Evolutionary conservation across 2,888 invertebrate species (phyloP), one percentile per base, ranked within the genome.

Genomic region (Tinea trinotella): DNA sequence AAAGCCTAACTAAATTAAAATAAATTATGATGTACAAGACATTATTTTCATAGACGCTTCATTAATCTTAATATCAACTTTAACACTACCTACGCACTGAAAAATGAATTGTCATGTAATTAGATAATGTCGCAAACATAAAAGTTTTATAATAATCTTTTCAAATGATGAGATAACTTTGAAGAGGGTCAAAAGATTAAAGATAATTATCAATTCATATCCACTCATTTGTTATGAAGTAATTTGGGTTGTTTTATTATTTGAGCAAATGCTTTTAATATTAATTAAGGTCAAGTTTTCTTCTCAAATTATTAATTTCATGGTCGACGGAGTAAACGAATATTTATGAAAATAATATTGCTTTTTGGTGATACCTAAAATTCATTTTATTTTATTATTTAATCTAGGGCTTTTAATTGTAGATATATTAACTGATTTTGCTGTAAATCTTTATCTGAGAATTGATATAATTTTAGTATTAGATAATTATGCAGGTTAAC

Each of bases 131-230:
- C 50, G 50, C n/a, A n/a, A 6, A 12, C 24, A 50, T n/a, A 50
- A 50, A 50, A 46, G 46, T 46, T 46, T 17, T 18, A 17, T 46
- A 17, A 46, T 46, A 12, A 19, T 46, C 50, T 50, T 50, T 50
- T 50, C 24, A 50, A 50, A 50, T 50, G 24, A 22, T 48, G 18
- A 18, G 48, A 13, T 48, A 19, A 19, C 19, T 48, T 22, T 50
- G 50, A 50, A 22, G 50, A 50, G 50, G 24, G 50, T 50, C 24
- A 19, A 50, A 5, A 50, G 17, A 50, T 50, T 50, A 50, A 50
- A 46, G 46, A 17, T 18, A 46, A 46, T 18, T 18, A 19, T 46
- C 19, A 40, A 40, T 40, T 40, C 40, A 40, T 40, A 40, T 40
- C 15, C 40, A 40, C 40, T 40, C 40, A 13, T 40, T 40, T 12